Evolutionary conservation across 2,113 vertebrate genomes (phyloP).

Genomic region (Mesitornis unicolor): DNA sequence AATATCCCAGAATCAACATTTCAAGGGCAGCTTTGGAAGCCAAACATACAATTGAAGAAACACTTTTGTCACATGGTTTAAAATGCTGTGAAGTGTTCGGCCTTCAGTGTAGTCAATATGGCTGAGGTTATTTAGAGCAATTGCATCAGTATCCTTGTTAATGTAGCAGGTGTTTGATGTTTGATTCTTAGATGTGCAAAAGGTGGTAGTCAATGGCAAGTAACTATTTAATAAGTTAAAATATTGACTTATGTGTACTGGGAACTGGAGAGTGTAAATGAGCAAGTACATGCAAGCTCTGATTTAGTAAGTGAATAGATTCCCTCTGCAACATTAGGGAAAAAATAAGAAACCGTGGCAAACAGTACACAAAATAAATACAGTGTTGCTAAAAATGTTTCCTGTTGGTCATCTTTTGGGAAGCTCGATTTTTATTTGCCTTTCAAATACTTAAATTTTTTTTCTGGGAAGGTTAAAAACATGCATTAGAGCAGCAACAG

Average conservation of each 20-base stretch:
- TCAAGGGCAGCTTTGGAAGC: background rate
- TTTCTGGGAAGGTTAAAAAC: background rate
- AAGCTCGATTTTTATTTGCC: background rate
- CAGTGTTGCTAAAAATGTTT: background rate
- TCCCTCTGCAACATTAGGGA: background rate
- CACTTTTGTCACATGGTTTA: background rate
- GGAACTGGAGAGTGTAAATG: background rate
- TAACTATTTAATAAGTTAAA: background rate
- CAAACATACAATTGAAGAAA: background rate
- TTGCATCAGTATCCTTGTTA: background rate
- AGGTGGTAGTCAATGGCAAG: background rate
- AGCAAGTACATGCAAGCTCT: background rate
- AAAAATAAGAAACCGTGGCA: background rate
- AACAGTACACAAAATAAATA: background rate
- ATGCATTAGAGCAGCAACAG: background rate
- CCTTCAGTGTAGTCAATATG: background rate
- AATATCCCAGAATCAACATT: background rate
- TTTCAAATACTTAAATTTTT: background rate
- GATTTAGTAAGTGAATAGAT: background rate
- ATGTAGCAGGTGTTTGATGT: background rate
- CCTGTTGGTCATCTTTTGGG: background rate
- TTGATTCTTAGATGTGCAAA: background rate
- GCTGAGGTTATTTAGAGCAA: background rate
- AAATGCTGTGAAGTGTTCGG: background rate
- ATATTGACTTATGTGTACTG: background rate